A percentile compares a stretch with the other conserved stretches of the same genome.
Conservation (phyloP, 1,140 invertebrate species). For the Drosophila seguyi region DNA sequence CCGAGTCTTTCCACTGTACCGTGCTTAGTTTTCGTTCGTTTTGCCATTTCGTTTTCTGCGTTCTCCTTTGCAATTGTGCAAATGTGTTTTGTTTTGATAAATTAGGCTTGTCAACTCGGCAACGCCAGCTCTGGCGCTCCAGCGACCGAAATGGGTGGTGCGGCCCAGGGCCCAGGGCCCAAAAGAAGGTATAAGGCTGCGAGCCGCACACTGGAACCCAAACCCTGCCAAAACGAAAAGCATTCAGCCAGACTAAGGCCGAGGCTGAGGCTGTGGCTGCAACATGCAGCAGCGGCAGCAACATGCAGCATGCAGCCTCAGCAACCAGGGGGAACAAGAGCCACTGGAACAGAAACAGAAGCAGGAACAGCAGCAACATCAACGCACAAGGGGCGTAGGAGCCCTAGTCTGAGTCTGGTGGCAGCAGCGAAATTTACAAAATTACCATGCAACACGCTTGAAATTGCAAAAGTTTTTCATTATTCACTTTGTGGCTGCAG, state of each 20-base stretch:
- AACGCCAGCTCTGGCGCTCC: slow-evolving; percentile 36
- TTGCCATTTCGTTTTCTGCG: slow-evolving; percentile 72
- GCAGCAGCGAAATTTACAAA: slow-evolving; percentile 79
- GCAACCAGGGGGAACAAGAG: slow-evolving; percentile 39
- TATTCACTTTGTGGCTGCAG: slow-evolving; percentile 83
- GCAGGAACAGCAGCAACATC: slow-evolving; percentile 47
- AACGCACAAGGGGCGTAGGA: slow-evolving; percentile 48
- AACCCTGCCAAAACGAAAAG: slow-evolving; percentile 30
- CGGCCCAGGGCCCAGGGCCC: not conserved
- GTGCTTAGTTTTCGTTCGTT: slow-evolving; percentile 49
- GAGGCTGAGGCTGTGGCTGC: slow-evolving; percentile 47
- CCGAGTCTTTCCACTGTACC: slow-evolving; percentile 38
- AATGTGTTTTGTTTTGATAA: slow-evolving; percentile 84
- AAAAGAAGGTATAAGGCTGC: slow-evolving; percentile 36
- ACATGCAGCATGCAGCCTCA: slow-evolving; percentile 35
- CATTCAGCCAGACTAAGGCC: slow-evolving; percentile 37
- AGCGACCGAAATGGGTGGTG: slow-evolving; percentile 25
- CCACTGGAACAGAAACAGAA: slow-evolving; percentile 33
- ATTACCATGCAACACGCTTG: slow-evolving; percentile 83
- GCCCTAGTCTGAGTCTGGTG: slow-evolving; percentile 57
- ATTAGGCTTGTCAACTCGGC: slow-evolving; percentile 84
- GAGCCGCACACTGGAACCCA: slow-evolving; percentile 52
- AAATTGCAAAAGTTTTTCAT: slow-evolving; percentile 84
- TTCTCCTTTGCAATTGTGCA: slow-evolving; percentile 82
- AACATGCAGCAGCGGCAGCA: slow-evolving; percentile 45